Evolutionary conservation across 1,140 invertebrate species (phyloP).

Genomic region (Arion vulgaris): DNA sequence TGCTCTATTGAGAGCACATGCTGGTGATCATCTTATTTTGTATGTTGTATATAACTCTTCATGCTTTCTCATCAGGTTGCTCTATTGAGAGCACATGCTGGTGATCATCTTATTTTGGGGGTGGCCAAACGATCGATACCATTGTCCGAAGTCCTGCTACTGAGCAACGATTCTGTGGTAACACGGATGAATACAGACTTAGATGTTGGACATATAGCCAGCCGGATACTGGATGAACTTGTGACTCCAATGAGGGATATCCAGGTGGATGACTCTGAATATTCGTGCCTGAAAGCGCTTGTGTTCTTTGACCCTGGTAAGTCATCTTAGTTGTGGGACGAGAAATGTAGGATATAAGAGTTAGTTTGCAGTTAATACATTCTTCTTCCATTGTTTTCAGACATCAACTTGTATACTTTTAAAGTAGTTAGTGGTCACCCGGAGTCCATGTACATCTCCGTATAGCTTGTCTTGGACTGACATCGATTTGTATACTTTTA

Average conservation of each 20-base stretch:
- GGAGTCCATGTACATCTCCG: too few relatives aligned
- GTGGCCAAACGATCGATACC: conserved; percentile 92
- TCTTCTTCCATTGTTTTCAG: too few relatives aligned
- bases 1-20: too few relatives aligned
- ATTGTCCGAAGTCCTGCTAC: conserved; percentile 88
- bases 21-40: too few relatives aligned
- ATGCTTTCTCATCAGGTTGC: conserved; percentile 82
- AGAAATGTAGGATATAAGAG: too few relatives aligned
- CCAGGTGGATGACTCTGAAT: conserved; percentile 96
- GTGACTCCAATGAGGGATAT: conserved; percentile 93
- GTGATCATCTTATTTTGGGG: conserved; percentile 93
- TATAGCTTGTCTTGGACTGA: too few relatives aligned
- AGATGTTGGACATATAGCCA: conserved; percentile 68
- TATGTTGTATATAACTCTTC: background rate
- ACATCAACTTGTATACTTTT: too few relatives aligned
- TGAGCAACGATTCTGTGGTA: conserved; percentile 96
- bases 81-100: conserved; percentile 92
- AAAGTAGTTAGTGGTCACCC: too few relatives aligned
- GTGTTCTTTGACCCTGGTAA: conserved; percentile 95
- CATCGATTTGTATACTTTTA: too few relatives aligned
- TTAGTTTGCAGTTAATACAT: too few relatives aligned
- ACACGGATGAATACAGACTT: conserved; percentile 63
- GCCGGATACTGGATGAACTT: conserved; percentile 93
- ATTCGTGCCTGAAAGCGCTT: conserved; percentile 96
- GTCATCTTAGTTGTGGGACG: background rate